Evolutionary conservation across 2,797 vertebrate species (phyloP).

Genomic region (Masticophis lateralis): DNA sequence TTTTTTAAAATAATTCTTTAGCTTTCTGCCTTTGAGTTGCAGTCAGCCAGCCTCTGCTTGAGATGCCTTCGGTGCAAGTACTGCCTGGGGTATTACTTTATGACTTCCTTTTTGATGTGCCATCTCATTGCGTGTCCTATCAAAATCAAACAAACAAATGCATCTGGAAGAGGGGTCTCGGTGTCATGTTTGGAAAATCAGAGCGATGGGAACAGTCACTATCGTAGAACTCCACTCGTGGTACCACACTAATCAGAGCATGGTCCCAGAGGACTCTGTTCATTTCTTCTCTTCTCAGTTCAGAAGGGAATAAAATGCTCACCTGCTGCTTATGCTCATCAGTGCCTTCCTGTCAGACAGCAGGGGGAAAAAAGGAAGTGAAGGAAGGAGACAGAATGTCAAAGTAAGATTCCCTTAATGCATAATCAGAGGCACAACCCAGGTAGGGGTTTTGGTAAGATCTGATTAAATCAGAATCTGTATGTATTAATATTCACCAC

Average conservation of each 20-base stretch:
- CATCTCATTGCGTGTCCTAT: constrained; percentile 41
- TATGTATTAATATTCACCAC: constrained; percentile 53
- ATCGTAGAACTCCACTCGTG: constrained; percentile 30
- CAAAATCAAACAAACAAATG: constrained; percentile 53
- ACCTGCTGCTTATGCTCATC: constrained; percentile 54
- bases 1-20: constrained; percentile 41
- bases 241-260: constrained; percentile 9
- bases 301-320: constrained; percentile 55
- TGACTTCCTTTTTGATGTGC: constrained; percentile 42
- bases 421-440: constrained; percentile 61
- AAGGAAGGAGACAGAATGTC: constrained; percentile 17
- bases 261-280: background rate
- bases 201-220: constrained; percentile 12
- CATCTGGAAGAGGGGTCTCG: constrained; percentile 31
- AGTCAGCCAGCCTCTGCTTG: constrained; percentile 25
- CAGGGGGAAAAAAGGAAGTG: background rate
- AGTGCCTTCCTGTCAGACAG: constrained; percentile 62
- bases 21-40: background rate
- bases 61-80: constrained; percentile 44
- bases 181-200: constrained; percentile 34
- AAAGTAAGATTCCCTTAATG: constrained; percentile 38
- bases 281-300: constrained; percentile 62
- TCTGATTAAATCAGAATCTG: constrained; percentile 64
- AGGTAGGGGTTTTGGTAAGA: constrained; percentile 53
- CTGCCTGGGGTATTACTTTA: constrained; percentile 40